Base-by-base conservation (phyloP, 2,888 invertebrate species). In the Mesorhabditis spiculigera region DNA sequence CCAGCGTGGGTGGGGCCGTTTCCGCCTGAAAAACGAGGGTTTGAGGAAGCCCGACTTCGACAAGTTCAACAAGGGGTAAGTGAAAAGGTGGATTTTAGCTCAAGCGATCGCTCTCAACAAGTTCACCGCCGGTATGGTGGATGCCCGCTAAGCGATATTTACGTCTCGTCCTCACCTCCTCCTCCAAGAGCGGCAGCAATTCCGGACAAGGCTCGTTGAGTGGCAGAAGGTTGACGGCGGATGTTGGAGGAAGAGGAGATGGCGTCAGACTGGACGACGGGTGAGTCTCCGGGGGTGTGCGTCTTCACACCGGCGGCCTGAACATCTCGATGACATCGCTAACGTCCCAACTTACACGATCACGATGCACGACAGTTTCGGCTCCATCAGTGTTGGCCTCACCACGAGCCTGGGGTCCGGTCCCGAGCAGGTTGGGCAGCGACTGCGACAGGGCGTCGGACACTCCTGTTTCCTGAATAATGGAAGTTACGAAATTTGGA, bases 151-250 rank as follows among this genome's bases (percentile, higher is more conserved):
- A n/a, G n/a, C n/a, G n/a, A n/a, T n/a, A n/a, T n/a, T n/a, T n/a
- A n/a, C n/a, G n/a, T n/a, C n/a, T n/a, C n/a, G n/a, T n/a, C n/a
- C 28, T 28, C 28, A 28, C 28, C 28, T 68, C 71, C 79, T 64
- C 87, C 87, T 4, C 89, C 91, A 45, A 90, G 90, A 71, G 90
- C 90, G 76, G 91, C 90, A 78, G 89, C 91, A 68, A 93, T 93
- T 13, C 92, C 93, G 0, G 90, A 93, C 75, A 85, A 72, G 42
- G 83, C 83, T 45, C 83, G 76, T 66, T 84, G 83, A 28, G 83
- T 82, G 50, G 75, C 76, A 16, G 81, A 79, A 66, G 84, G 85
- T 73, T 85, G 83, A 63, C 85, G 80, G 67, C 85, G 80, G 66
- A 84, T 79, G 66, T 82, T 79, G 58, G 76, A 71, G 4, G 72